A percentile compares a stretch with the other conserved stretches of the same genome.
These are phyloP conservation scores for Trisateles emortualis DNA, from an alignment of 2,888 invertebrate genomes.

Conservation along the genomic window DNA sequence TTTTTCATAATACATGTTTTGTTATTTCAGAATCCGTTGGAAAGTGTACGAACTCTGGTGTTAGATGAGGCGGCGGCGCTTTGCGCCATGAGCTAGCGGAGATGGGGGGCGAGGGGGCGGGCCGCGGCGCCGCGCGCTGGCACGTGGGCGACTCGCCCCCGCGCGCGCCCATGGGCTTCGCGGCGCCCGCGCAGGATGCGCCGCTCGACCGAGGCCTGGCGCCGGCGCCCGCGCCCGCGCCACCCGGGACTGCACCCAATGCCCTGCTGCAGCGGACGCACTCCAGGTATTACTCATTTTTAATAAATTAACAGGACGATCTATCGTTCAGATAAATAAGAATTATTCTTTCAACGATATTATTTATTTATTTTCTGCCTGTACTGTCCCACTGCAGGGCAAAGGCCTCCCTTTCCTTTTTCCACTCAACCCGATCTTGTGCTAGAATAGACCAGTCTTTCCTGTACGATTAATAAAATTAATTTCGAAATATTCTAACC, in stretches of 20 bases:
- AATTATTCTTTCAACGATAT: no score
- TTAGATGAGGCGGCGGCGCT: slow-evolving; percentile 70
- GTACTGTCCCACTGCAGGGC: no score
- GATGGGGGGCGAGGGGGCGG: slow-evolving; percentile 88
- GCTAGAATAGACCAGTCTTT: no score
- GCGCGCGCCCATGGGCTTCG: slow-evolving; percentile 86
- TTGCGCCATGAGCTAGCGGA: slow-evolving; percentile 84
- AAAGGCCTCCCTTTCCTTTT: no score
- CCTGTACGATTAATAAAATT: no score
- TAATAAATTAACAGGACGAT: no score
- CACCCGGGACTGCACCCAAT: slow-evolving; percentile 57
- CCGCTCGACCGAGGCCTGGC: slow-evolving; percentile 84
- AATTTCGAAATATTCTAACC: no score
- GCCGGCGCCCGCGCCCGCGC: slow-evolving; percentile 80
- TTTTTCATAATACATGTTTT: neutral
- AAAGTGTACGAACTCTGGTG: slow-evolving; percentile 64
- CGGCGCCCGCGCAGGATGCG: slow-evolving; percentile 87
- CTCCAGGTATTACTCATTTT: slow-evolving; percentile 85
- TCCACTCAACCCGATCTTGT: no score
- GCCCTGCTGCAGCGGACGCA: slow-evolving; percentile 90
- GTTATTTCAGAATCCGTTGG: slow-evolving; percentile 31
- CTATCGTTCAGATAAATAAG: no score
- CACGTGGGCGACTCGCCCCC: slow-evolving; percentile 88
- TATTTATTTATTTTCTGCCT: no score
- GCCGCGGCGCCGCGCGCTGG: slow-evolving; percentile 88